Base-by-base conservation (phyloP, 1,140 invertebrate genomes). In the Delia radicum region DNA sequence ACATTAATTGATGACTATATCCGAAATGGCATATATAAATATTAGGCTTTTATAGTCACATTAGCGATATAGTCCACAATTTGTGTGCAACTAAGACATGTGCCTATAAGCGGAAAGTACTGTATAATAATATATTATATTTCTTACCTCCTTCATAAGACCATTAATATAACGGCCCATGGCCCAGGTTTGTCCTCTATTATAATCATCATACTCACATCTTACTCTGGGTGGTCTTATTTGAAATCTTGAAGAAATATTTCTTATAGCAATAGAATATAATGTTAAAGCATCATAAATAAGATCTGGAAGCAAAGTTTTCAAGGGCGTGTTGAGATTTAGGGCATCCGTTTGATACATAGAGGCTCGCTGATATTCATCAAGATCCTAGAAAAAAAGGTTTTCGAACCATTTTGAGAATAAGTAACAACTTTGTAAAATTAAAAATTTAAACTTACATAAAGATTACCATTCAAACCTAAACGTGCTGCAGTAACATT, bases 271-370 rank as follows among this genome's bases (percentile, higher is more conserved):
- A 78, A 88, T 89, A 0, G 90, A 89, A 79, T 93, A 91, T 2
- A 93, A 79, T n/a, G 88, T 84, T 0, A 93, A 91, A 0, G 92
- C 91, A 81, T 94, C 93, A 78, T 92, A 93, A 24, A 93, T 89
- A 6, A 94, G 80, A 31, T 82, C 65, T 2, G 83, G 80, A 46
- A 85, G 21, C 76, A 85, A 80, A 29, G 18, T 21, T 21, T 18
- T 24, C 24, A 21, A 0, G 15, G 48, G 48, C 6, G n/a, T 21
- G 8, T 8, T 55, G 15, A 7, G 78, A 69, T 81, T 82, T 4
- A 3, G n/a, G 42, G 5, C 26, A 46, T 33, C 37, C 0, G 10
- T 37, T 13, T 27, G 27, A 27, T 76, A 62, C 21, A 62, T 26
- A 5, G 37, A 21, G 37, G 74, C 42, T 27, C n/a, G 67, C 27